A percentile compares a stretch with the other conserved stretches of the same genome.
Conservation (phyloP, 35 echinoderm and acorn worm species). For the Lytechinus pictus region DNA sequence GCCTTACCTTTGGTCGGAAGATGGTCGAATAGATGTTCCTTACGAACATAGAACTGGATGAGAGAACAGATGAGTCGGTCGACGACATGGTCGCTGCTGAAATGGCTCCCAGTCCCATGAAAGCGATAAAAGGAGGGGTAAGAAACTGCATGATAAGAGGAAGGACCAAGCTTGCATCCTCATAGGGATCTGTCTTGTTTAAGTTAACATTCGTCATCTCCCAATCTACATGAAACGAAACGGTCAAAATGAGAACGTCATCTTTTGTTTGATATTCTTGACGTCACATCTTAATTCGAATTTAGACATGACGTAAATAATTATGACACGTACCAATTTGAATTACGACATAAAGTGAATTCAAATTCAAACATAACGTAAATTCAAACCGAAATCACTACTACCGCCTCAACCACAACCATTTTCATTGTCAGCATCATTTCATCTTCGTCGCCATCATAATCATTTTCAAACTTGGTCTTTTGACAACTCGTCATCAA, state of each 20-base stretch:
- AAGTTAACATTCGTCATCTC: conserved; percentile 26
- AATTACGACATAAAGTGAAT: too few relatives aligned
- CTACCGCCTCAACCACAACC: too few relatives aligned
- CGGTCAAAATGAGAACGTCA: too few relatives aligned
- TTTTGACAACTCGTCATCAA: too few relatives aligned
- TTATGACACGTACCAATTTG: too few relatives aligned
- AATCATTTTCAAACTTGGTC: too few relatives aligned
- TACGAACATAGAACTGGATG: conserved; percentile 81
- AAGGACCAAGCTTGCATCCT: conserved; percentile 55
- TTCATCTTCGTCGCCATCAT: too few relatives aligned
- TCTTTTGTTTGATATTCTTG: background rate
- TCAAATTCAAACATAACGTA: too few relatives aligned
- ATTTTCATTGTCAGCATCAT: too few relatives aligned
- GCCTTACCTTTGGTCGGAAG: conserved; percentile 59
- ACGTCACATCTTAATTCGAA: background rate
- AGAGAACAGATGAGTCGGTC: conserved; percentile 75
- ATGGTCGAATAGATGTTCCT: conserved; percentile 71
- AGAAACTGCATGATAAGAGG: conserved; percentile 78
- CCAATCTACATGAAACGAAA: conserved; percentile 46
- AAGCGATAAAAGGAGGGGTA: conserved; percentile 64
- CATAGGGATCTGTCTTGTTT: conserved; percentile 40
- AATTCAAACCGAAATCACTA: too few relatives aligned
- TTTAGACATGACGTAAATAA: too few relatives aligned
- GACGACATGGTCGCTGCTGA: conserved; percentile 85
- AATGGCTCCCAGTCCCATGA: conserved; percentile 79